A percentile compares a stretch with the other conserved stretches of the same genome.
These are phyloP conservation scores for Craterocephalus amniculus DNA, from an alignment of 2,797 vertebrate genomes.

Conservation along the genomic window DNA sequence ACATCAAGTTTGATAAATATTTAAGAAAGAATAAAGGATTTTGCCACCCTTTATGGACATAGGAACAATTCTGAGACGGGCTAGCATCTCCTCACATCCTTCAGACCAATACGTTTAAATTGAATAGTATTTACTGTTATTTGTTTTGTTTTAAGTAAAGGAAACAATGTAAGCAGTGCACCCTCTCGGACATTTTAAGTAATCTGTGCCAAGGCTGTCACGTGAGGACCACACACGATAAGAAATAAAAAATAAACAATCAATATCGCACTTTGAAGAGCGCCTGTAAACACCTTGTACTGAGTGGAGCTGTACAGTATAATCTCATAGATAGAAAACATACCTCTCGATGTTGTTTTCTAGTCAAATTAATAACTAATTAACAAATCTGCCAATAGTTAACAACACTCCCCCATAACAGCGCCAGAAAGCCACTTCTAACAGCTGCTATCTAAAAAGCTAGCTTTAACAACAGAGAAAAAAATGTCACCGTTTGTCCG, in stretches of 20 bases:
- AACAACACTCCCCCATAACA: constrained; percentile 22
- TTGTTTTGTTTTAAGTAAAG: too few species aligned
- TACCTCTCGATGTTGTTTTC: not conserved
- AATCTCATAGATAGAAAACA: constrained; percentile 13
- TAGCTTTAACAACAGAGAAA: not conserved
- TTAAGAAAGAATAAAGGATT: not conserved
- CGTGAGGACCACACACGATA: constrained; percentile 7
- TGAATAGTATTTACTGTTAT: not conserved
- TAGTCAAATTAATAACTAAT: constrained; percentile 24
- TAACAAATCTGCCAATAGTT: constrained; percentile 37
- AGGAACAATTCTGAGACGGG: not conserved
- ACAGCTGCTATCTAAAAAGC: not conserved
- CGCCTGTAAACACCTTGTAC: constrained; percentile 34
- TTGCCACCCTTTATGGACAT: not conserved
- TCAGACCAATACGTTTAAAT: not conserved
- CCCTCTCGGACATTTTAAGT: constrained; percentile 5
- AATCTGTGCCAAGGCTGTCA: constrained; percentile 7
- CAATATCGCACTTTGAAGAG: constrained; percentile 16
- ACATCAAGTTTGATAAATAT: not conserved
- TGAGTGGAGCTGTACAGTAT: constrained; percentile 29
- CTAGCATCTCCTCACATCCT: not conserved
- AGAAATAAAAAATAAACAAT: not conserved
- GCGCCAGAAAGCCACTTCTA: constrained; percentile 7
- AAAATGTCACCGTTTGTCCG: constrained; percentile 16
- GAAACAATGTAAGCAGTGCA: constrained; percentile 7